phyloP scores from a whole-genome alignment of 2,888 invertebrate genomes.

The Zele albiditarsus region DNA sequence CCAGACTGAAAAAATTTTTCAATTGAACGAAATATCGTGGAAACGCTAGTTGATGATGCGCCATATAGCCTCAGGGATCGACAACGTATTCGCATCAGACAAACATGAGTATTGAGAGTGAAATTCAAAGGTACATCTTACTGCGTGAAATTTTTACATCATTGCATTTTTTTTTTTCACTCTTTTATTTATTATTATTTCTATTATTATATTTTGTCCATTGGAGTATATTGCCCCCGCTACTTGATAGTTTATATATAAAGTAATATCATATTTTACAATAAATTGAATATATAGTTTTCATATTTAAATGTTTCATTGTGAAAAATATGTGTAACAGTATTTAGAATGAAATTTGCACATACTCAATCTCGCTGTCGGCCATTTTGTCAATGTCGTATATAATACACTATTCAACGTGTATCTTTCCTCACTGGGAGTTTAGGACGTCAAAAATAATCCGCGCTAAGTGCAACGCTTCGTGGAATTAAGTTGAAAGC shows the following conservation, averaged over 20 bases:
- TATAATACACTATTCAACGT: not conserved
- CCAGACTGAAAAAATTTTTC: not conserved
- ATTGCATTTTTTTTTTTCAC: conserved; percentile 1
- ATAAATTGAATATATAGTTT: too few relatives aligned
- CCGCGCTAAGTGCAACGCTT: conserved; percentile 38
- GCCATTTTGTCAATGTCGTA: not conserved
- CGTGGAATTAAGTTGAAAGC: conserved; percentile 39
- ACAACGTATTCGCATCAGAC: not conserved
- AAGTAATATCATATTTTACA: too few relatives aligned
- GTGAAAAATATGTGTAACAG: too few relatives aligned
- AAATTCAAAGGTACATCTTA: conserved; percentile 5
- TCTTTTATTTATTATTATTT: too few relatives aligned
- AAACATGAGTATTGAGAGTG: not conserved
- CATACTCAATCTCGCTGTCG: too few relatives aligned
- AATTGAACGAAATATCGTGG: conserved; percentile 1
- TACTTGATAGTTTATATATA: too few relatives aligned
- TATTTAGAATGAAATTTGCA: too few relatives aligned
- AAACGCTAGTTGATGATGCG: conserved; percentile 14
- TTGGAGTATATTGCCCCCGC: too few relatives aligned
- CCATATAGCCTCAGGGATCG: not conserved
- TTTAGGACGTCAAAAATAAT: conserved; percentile 33
- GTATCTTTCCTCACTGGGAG: conserved; percentile 1
- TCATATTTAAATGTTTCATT: too few relatives aligned
- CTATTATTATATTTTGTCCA: too few relatives aligned
- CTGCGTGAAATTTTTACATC: not conserved